phyloP scores from a whole-genome alignment of 2,888 invertebrate genomes.

The Deilephila porcellus region DNA sequence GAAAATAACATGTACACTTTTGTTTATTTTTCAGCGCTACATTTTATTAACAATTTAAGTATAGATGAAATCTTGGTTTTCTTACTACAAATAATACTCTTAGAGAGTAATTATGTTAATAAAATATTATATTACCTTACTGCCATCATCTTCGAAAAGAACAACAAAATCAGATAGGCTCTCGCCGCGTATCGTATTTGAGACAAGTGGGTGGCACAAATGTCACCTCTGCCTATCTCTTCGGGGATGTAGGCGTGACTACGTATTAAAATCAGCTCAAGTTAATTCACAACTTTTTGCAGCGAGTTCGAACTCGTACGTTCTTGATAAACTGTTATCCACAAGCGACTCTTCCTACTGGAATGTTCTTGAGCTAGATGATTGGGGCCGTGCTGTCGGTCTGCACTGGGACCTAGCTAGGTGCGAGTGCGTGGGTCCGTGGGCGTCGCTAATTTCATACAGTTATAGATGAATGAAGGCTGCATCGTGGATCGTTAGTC shows the following conservation, averaged over 20 bases:
- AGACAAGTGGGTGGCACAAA: too few species aligned
- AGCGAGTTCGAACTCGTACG: too few species aligned
- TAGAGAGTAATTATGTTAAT: too few species aligned
- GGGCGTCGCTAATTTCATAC: constrained; percentile 49
- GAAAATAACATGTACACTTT: background rate
- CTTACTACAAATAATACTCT: too few species aligned
- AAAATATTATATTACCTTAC: too few species aligned
- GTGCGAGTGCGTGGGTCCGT: constrained; percentile 24
- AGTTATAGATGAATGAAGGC: constrained; percentile 62
- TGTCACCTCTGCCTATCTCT: too few species aligned
- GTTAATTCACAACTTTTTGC: too few species aligned
- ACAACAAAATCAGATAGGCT: too few species aligned
- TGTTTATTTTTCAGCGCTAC: background rate
- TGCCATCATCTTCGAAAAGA: too few species aligned
- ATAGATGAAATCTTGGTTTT: background rate
- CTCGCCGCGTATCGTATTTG: too few species aligned
- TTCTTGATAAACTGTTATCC: background rate
- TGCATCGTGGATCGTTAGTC: constrained; percentile 63
- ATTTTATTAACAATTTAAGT: background rate
- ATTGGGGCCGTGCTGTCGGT: background rate
- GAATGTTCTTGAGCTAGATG: background rate
- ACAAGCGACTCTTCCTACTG: background rate
- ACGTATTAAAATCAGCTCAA: too few species aligned
- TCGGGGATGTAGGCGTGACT: too few species aligned
- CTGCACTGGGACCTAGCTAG: background rate